Evolutionary conservation across 2,797 vertebrate genomes (phyloP), one percentile per base, ranked within the genome.

Genomic region (Esox lucius): DNA sequence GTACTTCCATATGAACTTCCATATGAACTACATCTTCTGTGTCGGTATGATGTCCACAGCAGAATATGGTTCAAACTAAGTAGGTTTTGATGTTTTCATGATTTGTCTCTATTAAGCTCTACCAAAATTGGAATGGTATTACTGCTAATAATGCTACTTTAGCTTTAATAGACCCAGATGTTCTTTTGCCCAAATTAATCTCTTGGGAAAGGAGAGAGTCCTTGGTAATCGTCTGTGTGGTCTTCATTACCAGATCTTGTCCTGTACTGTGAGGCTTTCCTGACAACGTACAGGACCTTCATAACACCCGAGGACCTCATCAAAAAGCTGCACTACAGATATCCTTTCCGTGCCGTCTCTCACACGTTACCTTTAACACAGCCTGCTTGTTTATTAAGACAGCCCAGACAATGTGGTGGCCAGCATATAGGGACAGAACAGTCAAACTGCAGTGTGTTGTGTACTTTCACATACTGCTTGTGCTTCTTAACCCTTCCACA

Each of bases 241-340:
- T 68, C 76, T 64, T 42, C 4, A 65, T 62, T 83, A 76, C 11
- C 70, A 98, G 96, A 96, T 67, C 85, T 95, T 84, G 93, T 95
- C 72, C 81, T 97, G 84, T 98, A 95, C 87, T 95, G 95, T 49
- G 96, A 98, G 89, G 97, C 97, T 78, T 98, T 98, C 83, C 88
- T 98, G 86, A 95, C 94, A 16, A 98, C 97, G 0, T 98, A 97
- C 90, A 90, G 97, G 76, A 96, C 95, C 2, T 98, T 98, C 84
- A 95, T 97, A 83, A 93, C 89, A 56, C 95, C 96, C 0, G 93
- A 94, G 73, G 95, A 96, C 39, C 94, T 97, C 85, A 96, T 98
- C 91, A 94, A 93, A 84, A 98, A 97, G 87, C 93, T 98, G 28
- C 96, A 96, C 81, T 94, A 93, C 85, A 93, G 97, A 98, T 98